Percentiles rank a stretch among this genome's conserved stretches.
Evolutionary conservation across 1,140 invertebrate species (phyloP).

Genomic region (Mesaphorura yosii): DNA sequence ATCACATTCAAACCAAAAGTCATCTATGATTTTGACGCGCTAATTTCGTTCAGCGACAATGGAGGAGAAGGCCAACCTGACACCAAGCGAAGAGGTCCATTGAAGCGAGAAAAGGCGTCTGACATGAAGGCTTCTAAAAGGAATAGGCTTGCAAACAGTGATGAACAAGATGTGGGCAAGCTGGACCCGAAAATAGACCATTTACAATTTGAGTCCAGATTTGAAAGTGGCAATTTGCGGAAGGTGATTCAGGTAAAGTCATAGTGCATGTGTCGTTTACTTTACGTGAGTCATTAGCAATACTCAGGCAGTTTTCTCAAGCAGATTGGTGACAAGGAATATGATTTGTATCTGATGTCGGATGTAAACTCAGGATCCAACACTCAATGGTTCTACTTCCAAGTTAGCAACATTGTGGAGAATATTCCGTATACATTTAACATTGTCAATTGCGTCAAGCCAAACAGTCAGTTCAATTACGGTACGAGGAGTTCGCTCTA

Average conservation of each 20-base stretch:
- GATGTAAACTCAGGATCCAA: constrained; percentile 70
- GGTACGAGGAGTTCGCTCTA: constrained; percentile 41
- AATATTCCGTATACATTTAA: constrained; percentile 68
- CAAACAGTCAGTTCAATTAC: constrained; percentile 78
- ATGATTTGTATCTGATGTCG: constrained; percentile 72
- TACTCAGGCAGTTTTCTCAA: constrained; percentile 23
- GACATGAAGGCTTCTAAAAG: constrained; percentile 1
- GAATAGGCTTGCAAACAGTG: constrained; percentile 43
- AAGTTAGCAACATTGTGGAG: constrained; percentile 68
- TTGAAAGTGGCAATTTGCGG: constrained; percentile 80
- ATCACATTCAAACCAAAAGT: constrained; percentile 48
- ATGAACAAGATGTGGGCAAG: constrained; percentile 48
- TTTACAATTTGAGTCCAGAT: constrained; percentile 72
- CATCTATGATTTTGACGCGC: constrained; percentile 61
- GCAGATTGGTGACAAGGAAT: constrained; percentile 59
- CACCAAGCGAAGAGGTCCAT: constrained; percentile 21
- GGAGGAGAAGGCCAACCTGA: no score
- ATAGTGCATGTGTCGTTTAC: neutral
- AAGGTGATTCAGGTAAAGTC: constrained; percentile 68
- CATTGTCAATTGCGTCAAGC: constrained; percentile 82
- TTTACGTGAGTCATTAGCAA: neutral
- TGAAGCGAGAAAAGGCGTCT: constrained; percentile 16
- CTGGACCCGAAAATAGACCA: constrained; percentile 40
- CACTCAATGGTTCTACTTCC: constrained; percentile 90
- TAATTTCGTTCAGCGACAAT: no score